phyloP scores from a whole-genome alignment of 1,140 invertebrate genomes.

The Limonius californicus region DNA sequence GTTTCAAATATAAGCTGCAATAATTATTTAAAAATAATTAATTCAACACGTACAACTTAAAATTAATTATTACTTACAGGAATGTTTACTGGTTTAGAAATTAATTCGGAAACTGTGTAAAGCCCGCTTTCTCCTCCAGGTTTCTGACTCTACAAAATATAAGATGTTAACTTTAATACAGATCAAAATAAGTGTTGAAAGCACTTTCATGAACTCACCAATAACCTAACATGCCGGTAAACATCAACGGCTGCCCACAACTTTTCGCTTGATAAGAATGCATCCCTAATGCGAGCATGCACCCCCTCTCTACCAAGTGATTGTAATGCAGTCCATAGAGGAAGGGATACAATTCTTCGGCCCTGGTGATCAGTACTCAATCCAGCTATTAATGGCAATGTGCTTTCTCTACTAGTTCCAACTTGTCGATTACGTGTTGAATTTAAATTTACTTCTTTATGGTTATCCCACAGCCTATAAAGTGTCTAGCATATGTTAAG shows the following conservation, averaged over 20 bases:
- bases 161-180: too few relatives aligned
- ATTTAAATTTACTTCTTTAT: slow-evolving; percentile 19
- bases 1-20: slow-evolving; percentile 72
- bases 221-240: slow-evolving; percentile 65
- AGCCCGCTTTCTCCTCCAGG: slow-evolving; percentile 66
- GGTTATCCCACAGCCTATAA: slow-evolving; percentile 51
- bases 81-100: slow-evolving; percentile 61
- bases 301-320: slow-evolving; percentile 73
- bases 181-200: neutral
- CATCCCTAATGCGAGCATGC: slow-evolving; percentile 64
- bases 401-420: slow-evolving; percentile 58
- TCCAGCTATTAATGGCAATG: slow-evolving; percentile 68
- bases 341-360: slow-evolving; percentile 68
- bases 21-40: slow-evolving; percentile 11
- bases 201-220: slow-evolving; percentile 56
- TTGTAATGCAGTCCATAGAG: slow-evolving; percentile 79
- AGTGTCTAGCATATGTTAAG: slow-evolving; percentile 52
- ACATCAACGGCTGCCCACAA: slow-evolving; percentile 69
- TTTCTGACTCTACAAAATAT: slow-evolving; percentile 58
- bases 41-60: neutral
- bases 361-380: slow-evolving; percentile 52
- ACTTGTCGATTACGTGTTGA: slow-evolving; percentile 48
- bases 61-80: slow-evolving; percentile 49
- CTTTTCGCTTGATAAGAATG: slow-evolving; percentile 72
- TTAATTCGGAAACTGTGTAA: slow-evolving; percentile 59